Conservation (phyloP, 1,140 invertebrate species). For the Procambarus virginalis region DNA sequence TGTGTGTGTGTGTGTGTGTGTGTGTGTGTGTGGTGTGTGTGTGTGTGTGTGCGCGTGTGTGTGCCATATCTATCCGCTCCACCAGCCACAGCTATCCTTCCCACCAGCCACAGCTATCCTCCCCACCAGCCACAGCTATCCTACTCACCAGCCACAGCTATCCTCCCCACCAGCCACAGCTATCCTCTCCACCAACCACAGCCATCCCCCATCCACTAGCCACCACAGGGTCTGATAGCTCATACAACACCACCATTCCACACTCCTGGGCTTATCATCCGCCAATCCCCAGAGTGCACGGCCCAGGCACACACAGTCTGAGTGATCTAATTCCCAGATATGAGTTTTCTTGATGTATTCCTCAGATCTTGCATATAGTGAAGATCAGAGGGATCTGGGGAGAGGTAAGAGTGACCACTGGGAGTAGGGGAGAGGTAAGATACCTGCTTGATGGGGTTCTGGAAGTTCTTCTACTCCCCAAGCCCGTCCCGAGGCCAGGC, state of each 20-base stretch:
- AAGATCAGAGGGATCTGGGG: neutral
- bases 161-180: neutral
- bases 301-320: neutral
- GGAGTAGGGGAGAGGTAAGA: neutral
- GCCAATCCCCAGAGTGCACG: neutral
- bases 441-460: too few species aligned
- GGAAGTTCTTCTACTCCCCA: too few species aligned
- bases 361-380: too few species aligned
- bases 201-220: neutral
- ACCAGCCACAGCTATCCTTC: neutral
- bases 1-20: too few species aligned
- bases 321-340: neutral
- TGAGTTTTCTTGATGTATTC: neutral
- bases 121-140: too few species aligned
- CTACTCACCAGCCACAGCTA: neutral
- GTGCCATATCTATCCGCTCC: neutral
- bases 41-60: neutral
- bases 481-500: too few species aligned
- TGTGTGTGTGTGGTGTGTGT: too few species aligned
- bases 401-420: neutral
- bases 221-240: slow-evolving; percentile 24
- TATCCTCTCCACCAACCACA: neutral
- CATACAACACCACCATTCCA: slow-evolving; percentile 24
- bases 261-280: slow-evolving; percentile 4
- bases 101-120: neutral